A percentile compares a stretch with the other conserved stretches of the same genome.
phyloP scores from a whole-genome alignment of 1,140 invertebrate species.

The Drosophila gunungcola region DNA sequence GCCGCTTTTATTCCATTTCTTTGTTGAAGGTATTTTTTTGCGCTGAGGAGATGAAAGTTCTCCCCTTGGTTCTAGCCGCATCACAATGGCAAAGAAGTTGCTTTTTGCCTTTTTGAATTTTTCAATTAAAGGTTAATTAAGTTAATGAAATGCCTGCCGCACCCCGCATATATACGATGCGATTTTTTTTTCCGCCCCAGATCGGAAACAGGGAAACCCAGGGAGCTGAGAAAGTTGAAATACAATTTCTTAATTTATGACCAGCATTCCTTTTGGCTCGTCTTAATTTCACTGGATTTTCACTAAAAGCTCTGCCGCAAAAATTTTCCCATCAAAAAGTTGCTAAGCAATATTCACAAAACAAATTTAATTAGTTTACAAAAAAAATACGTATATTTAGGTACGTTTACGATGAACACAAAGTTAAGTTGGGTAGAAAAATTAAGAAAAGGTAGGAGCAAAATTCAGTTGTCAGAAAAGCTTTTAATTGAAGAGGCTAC shows the following conservation, averaged over 20 bases:
- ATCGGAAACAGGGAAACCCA: neutral
- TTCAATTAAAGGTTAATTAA: conserved; percentile 76
- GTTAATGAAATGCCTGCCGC: conserved; percentile 64
- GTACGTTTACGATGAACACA: neutral
- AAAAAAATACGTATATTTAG: neutral
- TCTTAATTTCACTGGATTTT: conserved; percentile 10
- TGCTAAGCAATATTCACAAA: conserved; percentile 11
- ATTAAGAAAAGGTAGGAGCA: neutral
- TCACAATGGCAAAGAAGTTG: conserved; percentile 14
- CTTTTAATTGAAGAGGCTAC: conserved; percentile 14
- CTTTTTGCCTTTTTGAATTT: conserved; percentile 37
- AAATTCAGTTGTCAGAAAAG: neutral
- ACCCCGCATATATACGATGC: conserved; percentile 5
- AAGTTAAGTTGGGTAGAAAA: neutral
- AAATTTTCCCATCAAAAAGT: conserved; percentile 20
- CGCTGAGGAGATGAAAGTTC: conserved; percentile 41
- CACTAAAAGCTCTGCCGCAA: conserved; percentile 7
- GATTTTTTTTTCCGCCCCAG: neutral
- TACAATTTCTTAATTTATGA: conserved; percentile 25
- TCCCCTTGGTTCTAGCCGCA: neutral
- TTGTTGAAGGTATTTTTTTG: conserved; percentile 19
- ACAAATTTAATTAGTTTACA: conserved; percentile 31
- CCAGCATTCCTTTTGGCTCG: conserved; percentile 15
- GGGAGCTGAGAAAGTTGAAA: neutral
- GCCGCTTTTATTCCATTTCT: conserved; percentile 12